Percentiles rank a stretch among this genome's conserved stretches.
These are phyloP conservation scores for Corythornis leucogaster DNA, from an alignment of 2,797 vertebrate species.

Conservation along the genomic window DNA sequence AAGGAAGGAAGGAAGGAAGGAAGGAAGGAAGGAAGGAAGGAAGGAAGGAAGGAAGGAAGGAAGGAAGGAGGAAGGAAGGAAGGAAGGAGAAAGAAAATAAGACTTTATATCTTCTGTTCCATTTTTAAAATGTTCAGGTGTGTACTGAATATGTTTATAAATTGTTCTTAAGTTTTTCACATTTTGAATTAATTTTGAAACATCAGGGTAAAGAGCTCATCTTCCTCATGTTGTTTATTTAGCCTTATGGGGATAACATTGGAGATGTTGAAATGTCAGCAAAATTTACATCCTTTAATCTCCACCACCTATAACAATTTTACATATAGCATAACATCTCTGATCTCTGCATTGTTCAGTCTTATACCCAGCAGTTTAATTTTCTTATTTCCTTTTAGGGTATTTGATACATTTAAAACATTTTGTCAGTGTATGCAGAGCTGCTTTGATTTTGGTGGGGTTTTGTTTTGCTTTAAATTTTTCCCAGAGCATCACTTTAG, in stretches of 20 bases:
- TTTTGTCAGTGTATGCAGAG: background rate
- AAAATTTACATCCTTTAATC: background rate
- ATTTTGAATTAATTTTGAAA: background rate
- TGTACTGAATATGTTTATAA: background rate
- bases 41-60: background rate
- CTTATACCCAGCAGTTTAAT: background rate
- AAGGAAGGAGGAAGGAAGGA: rapidly evolving
- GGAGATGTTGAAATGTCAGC: background rate
- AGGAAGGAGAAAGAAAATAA: rapidly evolving
- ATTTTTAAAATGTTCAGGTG: background rate
- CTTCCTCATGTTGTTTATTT: background rate
- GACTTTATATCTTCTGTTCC: rapidly evolving
- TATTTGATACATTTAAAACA: background rate
- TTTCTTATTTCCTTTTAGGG: background rate
- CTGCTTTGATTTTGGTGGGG: background rate
- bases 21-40: background rate
- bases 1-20: no score
- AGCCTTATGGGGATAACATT: background rate
- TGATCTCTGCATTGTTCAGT: background rate
- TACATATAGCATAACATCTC: background rate
- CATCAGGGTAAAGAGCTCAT: background rate
- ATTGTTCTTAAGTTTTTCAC: background rate
- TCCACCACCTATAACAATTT: background rate
- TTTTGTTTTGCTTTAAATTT: background rate
- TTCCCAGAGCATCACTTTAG: background rate